Conservation (phyloP, 2,113 vertebrate genomes). For the Chloropsis hardwickii region DNA sequence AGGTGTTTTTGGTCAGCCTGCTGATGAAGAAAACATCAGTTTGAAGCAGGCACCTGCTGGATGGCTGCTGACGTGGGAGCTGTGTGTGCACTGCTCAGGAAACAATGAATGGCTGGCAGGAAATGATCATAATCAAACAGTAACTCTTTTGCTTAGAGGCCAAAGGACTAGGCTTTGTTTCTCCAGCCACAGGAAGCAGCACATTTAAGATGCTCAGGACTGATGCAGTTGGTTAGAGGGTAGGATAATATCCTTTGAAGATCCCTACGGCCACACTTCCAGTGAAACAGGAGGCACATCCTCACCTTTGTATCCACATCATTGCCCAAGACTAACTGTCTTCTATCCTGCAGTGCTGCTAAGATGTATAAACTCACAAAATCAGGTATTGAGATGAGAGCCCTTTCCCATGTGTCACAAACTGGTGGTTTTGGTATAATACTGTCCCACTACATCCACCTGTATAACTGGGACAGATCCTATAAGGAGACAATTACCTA, state of each 20-base stretch:
- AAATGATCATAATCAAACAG: neutral
- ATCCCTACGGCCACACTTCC: neutral
- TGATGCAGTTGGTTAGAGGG: neutral
- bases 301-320: neutral
- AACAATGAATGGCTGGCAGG: neutral
- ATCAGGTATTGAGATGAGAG: neutral
- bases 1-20: neutral
- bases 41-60: neutral
- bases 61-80: neutral
- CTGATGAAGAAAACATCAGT: neutral
- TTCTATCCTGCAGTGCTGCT: neutral
- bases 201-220: neutral
- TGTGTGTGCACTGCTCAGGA: neutral
- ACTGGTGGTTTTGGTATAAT: neutral
- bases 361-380: neutral
- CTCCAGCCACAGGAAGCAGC: neutral
- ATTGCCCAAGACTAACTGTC: neutral
- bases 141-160: neutral
- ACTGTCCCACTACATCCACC: neutral
- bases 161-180: neutral
- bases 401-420: accelerated
- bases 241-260: neutral
- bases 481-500: neutral
- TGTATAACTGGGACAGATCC: neutral
- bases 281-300: neutral